Conservation (phyloP, 2,797 vertebrate genomes). For the Sternarchorhynchus goeldii region DNA sequence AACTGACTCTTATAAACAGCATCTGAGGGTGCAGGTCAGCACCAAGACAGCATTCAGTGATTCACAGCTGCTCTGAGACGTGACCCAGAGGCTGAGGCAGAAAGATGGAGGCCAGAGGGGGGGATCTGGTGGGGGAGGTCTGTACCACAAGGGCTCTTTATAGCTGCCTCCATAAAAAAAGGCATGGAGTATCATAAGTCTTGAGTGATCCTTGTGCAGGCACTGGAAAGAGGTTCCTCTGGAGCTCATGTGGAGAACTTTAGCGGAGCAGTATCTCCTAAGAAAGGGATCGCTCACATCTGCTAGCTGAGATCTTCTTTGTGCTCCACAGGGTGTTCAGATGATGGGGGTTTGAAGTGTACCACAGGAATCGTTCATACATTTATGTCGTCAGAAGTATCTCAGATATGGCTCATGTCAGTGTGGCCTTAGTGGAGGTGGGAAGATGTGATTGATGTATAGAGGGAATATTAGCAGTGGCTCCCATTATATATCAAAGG, state of each 20-base stretch:
- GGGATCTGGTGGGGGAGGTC: neutral
- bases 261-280: neutral
- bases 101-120: conserved; percentile 6
- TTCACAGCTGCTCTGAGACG: conserved; percentile 35
- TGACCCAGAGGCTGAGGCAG: conserved; percentile 16
- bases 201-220: conserved; percentile 8
- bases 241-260: neutral
- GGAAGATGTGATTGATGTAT: conserved; percentile 5
- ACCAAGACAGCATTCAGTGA: conserved; percentile 17
- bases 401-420: conserved; percentile 14
- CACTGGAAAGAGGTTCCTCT: neutral
- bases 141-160: neutral
- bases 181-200: neutral
- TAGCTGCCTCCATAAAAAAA: conserved; percentile 11
- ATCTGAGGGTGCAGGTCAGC: conserved; percentile 31
- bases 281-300: neutral
- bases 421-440: neutral
- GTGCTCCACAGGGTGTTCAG: conserved; percentile 6
- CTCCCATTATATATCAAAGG: neutral
- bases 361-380: neutral
- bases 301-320: neutral
- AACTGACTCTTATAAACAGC: conserved; percentile 47
- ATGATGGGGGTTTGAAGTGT: neutral
- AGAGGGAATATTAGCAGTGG: neutral
- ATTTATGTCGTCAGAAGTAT: neutral